Evolutionary conservation across 2,888 invertebrate genomes (phyloP).

Genomic region (Drosophila hamatofila): DNA sequence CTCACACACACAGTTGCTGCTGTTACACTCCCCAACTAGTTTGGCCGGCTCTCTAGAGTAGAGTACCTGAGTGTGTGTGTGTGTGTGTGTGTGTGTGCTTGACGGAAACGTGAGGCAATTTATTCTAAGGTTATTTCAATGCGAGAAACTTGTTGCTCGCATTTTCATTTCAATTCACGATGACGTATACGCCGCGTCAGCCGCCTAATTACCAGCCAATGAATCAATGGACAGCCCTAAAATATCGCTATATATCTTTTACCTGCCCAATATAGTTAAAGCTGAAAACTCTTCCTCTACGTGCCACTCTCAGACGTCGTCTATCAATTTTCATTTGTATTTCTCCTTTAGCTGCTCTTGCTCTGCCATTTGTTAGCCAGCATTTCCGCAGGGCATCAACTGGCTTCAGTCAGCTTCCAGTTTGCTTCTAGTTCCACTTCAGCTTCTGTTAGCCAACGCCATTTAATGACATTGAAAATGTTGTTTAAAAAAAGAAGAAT

Average conservation of each 20-base stretch:
- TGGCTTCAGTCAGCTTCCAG: slow-evolving; percentile 15
- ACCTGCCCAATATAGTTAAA: slow-evolving; percentile 49
- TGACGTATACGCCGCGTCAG: slow-evolving; percentile 69
- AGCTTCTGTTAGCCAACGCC: slow-evolving; percentile 39
- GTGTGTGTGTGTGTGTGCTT: slow-evolving; percentile 41
- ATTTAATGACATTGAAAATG: slow-evolving; percentile 72
- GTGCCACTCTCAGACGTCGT: slow-evolving; percentile 57
- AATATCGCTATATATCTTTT: slow-evolving; percentile 35
- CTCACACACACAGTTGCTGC: slow-evolving; percentile 14
- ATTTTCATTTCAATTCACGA: slow-evolving; percentile 75
- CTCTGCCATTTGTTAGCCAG: slow-evolving; percentile 42
- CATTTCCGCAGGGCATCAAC: slow-evolving; percentile 45
- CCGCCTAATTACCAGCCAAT: slow-evolving; percentile 64
- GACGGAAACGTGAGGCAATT: slow-evolving; percentile 79
- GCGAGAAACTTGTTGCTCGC: slow-evolving; percentile 74
- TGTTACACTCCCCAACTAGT: slow-evolving; percentile 55
- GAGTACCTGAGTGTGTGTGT: slow-evolving; percentile 27
- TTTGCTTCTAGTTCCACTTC: slow-evolving; percentile 1
- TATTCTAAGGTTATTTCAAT: slow-evolving; percentile 76
- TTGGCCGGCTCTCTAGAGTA: slow-evolving; percentile 29
- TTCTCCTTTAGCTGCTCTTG: slow-evolving; percentile 26
- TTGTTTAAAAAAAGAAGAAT: slow-evolving; percentile 24
- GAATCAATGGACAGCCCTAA: slow-evolving; percentile 54
- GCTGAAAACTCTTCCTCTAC: slow-evolving; percentile 34
- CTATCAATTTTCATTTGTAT: slow-evolving; percentile 45